Evolutionary conservation across 2,113 vertebrate genomes (phyloP), one percentile per base, ranked within the genome.

Genomic region (Thermophis baileyi): DNA sequence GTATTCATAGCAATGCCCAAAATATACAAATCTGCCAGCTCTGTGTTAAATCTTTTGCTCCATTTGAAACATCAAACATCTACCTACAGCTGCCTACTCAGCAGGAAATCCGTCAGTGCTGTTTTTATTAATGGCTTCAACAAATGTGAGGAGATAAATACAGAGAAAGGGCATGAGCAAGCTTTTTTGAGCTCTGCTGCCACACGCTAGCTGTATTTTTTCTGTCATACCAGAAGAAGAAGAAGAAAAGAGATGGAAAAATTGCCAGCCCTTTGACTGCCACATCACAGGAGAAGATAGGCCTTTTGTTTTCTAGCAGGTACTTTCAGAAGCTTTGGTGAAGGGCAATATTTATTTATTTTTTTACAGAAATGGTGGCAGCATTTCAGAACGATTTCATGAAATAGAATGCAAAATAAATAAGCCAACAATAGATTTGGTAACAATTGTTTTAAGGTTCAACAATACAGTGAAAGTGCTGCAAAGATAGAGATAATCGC

Each of bases 71-170:
- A 22, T 55, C 89, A 93, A 93, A 12, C 35, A 57, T 93, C 81
- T 94, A 16, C 55, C 69, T 94, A 91, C 60, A 94, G 69, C 89
- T 94, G 88, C 91, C 90, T 94, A 86, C 94, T 96, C 92, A 94
- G 95, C 93, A 92, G 53, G 94, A 87, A 93, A 94, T 94, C 35
- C 89, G 40, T 86, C n/a, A 4, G 35, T 74, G 54, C 16, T 85
- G 4, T 87, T 93, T 93, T 87, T 93, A 95, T 91, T 94, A 92
- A 95, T 93, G 89, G 69, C 69, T 96, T 96, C 55, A 95, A 87
- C 74, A 93, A 89, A 63, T 30, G 18, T 94, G 69, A 88, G 74
- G 86, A 92, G 85, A 94, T 89, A 95, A 93, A 94, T 93, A 93
- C 47, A 81, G 90, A 93, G 20, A n/a, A 95, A 93, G 63, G 53